A percentile compares a stretch with the other conserved stretches of the same genome.
These are phyloP conservation scores for Brachionus calyciflorus DNA, from an alignment of 1,140 invertebrate species.

Conservation along the genomic window DNA sequence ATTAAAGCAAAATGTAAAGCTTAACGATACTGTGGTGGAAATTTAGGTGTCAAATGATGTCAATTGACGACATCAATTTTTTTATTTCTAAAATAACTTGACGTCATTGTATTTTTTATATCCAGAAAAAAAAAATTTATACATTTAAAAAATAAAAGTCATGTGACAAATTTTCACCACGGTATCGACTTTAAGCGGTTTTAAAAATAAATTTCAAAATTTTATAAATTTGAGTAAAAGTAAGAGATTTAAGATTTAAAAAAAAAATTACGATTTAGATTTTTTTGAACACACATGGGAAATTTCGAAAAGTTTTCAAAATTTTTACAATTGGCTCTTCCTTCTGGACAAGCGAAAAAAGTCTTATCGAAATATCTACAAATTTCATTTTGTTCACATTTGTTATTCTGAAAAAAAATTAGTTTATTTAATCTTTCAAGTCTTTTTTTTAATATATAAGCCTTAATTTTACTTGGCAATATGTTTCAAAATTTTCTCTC, in stretches of 20 bases:
- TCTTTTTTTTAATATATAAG: background rate
- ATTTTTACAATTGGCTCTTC: background rate
- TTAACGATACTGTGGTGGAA: too few relatives aligned
- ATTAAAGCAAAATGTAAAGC: too few relatives aligned
- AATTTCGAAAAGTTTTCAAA: slow-evolving; percentile 21
- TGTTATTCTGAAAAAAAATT: background rate
- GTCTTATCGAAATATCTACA: slow-evolving; percentile 24
- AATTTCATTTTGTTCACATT: slow-evolving; percentile 38
- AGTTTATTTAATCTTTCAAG: background rate
- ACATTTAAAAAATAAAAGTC: too few relatives aligned
- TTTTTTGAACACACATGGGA: slow-evolving; percentile 21
- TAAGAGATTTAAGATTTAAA: background rate
- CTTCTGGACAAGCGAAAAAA: slow-evolving; percentile 22
- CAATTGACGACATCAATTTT: too few relatives aligned
- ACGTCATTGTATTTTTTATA: too few relatives aligned
- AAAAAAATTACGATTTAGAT: background rate
- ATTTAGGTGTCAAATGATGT: too few relatives aligned
- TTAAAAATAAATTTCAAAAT: too few relatives aligned
- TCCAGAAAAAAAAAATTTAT: too few relatives aligned
- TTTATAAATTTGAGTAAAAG: too few relatives aligned
- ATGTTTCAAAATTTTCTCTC: slow-evolving; percentile 27
- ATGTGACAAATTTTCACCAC: too few relatives aligned
- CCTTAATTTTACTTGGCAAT: background rate
- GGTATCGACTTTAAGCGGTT: too few relatives aligned
- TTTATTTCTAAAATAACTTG: too few relatives aligned